Evolutionary conservation across 2,113 vertebrate species (phyloP).

Genomic region (Acanthisitta chloris): DNA sequence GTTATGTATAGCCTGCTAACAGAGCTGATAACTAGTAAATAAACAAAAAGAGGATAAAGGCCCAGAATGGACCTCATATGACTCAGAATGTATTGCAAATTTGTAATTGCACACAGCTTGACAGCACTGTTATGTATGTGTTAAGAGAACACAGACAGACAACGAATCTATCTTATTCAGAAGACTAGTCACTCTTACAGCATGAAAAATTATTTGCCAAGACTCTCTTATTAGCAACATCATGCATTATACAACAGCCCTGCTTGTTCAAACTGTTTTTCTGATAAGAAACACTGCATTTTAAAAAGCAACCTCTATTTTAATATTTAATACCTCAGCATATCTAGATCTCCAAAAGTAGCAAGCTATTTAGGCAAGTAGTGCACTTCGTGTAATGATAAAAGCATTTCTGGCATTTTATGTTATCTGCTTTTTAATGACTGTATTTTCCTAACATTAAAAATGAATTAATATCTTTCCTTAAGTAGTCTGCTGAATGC

Average conservation of each 20-base stretch:
- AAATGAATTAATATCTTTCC: slow-evolving; percentile 82
- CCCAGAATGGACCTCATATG: background rate
- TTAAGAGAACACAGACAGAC: slow-evolving; percentile 37
- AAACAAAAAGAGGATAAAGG: slow-evolving; percentile 10
- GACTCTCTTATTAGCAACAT: slow-evolving; percentile 74
- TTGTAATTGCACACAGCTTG: background rate
- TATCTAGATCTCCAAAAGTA: slow-evolving; percentile 77
- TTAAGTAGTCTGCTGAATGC: slow-evolving; percentile 74
- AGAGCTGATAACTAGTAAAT: background rate
- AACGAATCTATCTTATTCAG: slow-evolving; percentile 25
- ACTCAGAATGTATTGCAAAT: background rate
- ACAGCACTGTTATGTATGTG: background rate
- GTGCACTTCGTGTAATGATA: slow-evolving; percentile 75
- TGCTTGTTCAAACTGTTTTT: slow-evolving; percentile 74
- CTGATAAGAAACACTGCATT: slow-evolving; percentile 79
- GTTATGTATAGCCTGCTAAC: background rate
- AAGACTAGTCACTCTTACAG: slow-evolving; percentile 55
- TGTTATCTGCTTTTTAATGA: slow-evolving; percentile 82
- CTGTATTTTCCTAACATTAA: slow-evolving; percentile 83
- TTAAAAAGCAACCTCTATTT: slow-evolving; percentile 77
- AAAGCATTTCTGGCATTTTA: slow-evolving; percentile 84
- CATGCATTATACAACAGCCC: slow-evolving; percentile 77
- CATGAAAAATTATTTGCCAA: slow-evolving; percentile 67
- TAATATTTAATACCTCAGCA: slow-evolving; percentile 81
- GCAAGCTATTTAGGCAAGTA: slow-evolving; percentile 76